Conservation (phyloP, 2,888 invertebrate species). For the Rhyacophila evoluta region DNA sequence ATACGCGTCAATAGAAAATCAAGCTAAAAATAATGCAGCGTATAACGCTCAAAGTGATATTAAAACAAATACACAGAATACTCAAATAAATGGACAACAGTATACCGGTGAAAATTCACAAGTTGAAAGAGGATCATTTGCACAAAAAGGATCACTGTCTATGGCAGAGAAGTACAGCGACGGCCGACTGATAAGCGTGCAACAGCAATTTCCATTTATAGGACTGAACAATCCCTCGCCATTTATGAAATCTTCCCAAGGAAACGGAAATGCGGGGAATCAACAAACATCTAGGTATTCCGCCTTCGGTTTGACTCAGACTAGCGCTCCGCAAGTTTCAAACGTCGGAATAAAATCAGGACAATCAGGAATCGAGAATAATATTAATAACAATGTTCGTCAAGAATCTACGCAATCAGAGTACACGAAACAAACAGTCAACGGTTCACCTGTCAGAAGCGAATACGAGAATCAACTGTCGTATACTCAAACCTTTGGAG, state of each 20-base stretch:
- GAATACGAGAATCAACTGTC: neutral
- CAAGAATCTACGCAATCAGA: conserved; percentile 5
- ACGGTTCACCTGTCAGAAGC: neutral
- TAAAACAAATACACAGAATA: neutral
- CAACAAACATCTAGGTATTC: conserved; percentile 25
- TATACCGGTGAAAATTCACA: neutral
- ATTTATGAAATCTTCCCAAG: neutral
- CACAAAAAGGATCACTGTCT: neutral
- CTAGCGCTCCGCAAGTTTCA: conserved; percentile 20
- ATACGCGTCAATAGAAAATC: neutral
- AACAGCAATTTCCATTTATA: conserved; percentile 17
- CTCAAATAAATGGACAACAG: neutral
- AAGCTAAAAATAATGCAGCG: conserved; percentile 3
- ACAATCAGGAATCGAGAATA: neutral
- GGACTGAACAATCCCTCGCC: neutral
- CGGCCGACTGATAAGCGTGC: conserved; percentile 33
- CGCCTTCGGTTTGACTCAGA: neutral
- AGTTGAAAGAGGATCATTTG: neutral
- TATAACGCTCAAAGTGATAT: neutral
- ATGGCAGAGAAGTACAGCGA: conserved; percentile 25
- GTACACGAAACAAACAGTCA: neutral
- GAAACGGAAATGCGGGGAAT: conserved; percentile 10
- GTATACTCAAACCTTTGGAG: neutral
- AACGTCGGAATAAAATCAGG: conserved; percentile 2
- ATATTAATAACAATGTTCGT: conserved; percentile 4